phyloP scores from a whole-genome alignment of 2,888 invertebrate species.

The Lithodes maja region DNA sequence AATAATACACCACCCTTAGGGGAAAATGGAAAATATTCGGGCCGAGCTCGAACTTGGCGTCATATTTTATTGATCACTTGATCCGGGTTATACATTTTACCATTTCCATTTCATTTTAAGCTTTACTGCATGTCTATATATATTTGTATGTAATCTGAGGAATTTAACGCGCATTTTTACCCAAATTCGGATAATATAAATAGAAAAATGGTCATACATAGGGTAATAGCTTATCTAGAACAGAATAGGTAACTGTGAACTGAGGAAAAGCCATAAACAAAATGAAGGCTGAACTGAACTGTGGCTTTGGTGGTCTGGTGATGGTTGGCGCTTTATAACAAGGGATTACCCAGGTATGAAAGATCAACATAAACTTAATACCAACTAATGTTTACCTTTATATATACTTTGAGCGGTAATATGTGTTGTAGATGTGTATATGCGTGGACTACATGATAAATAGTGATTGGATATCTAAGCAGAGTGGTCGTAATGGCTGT shows the following conservation, averaged over 20 bases:
- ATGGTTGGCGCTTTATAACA: neutral
- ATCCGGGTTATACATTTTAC: neutral
- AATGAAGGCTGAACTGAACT: slow-evolving; percentile 27
- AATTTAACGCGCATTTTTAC: neutral
- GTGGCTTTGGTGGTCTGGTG: neutral
- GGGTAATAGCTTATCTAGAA: too few species aligned
- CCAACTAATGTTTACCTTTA: too few species aligned
- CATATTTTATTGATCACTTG: neutral
- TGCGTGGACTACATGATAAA: too few species aligned
- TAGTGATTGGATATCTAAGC: neutral
- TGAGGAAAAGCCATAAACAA: slow-evolving; percentile 25
- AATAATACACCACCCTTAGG: too few species aligned
- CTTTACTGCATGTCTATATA: neutral
- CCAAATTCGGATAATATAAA: neutral
- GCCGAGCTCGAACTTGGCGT: neutral
- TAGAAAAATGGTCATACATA: too few species aligned
- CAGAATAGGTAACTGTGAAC: too few species aligned
- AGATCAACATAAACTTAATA: too few species aligned
- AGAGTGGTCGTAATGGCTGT: neutral
- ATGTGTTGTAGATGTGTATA: neutral
- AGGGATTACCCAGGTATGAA: neutral
- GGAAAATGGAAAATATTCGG: neutral
- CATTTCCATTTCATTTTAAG: neutral
- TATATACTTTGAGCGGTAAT: neutral
- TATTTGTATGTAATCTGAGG: neutral